Conservation (phyloP, 2,113 vertebrate genomes). For the Phrynosoma blainvillii region DNA sequence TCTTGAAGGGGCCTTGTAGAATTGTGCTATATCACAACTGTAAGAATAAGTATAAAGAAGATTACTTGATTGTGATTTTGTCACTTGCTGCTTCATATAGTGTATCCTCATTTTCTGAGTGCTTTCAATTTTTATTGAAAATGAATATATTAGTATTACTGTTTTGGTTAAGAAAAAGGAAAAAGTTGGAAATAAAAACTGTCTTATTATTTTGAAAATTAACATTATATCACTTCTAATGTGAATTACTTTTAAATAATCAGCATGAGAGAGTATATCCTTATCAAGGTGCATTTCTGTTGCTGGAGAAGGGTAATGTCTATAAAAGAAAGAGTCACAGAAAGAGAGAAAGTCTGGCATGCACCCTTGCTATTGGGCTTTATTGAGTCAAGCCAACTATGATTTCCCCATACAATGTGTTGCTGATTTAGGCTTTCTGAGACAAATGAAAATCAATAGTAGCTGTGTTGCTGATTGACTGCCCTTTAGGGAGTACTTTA, state of each 20-base stretch:
- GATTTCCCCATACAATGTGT: conserved; percentile 2
- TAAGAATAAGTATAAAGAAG: not conserved
- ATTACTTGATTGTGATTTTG: not conserved
- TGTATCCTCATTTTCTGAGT: not conserved
- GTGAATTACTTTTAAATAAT: conserved; percentile 1
- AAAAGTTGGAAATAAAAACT: not conserved
- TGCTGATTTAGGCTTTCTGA: conserved; percentile 34
- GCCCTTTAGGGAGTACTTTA: not conserved
- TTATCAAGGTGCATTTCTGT: conserved; percentile 9
- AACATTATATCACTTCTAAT: not conserved
- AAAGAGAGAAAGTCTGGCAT: not conserved
- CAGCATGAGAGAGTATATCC: not conserved
- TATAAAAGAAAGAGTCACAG: not conserved
- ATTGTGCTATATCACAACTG: not conserved
- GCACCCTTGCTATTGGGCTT: not conserved
- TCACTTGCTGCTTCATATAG: not conserved
- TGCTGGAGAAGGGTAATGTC: not conserved
- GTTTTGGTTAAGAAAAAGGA: not conserved
- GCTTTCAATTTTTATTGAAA: not conserved
- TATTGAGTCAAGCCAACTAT: not conserved
- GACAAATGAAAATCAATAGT: conserved; percentile 14
- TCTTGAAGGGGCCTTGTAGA: too few species aligned
- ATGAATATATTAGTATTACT: not conserved
- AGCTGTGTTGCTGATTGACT: not conserved
- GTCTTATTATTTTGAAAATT: not conserved